Conservation (phyloP, 1,140 invertebrate species). For the Rhagoletis zephyria region DNA sequence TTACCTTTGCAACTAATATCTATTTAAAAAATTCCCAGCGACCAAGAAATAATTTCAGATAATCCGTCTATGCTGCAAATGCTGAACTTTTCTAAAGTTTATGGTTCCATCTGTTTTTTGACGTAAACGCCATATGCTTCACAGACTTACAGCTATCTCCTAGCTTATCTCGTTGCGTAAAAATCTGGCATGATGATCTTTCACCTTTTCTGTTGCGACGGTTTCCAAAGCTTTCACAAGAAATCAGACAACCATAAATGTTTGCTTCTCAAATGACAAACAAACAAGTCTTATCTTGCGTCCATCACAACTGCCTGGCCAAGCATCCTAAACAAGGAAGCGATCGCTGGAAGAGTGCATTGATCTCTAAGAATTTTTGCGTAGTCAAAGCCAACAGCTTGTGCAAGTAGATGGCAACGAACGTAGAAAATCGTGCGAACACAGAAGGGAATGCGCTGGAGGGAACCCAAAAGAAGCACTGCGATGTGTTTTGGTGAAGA, state of each 20-base stretch:
- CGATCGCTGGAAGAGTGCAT: background rate
- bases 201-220: background rate
- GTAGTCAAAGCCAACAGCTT: background rate
- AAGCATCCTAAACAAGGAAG: constrained; percentile 31
- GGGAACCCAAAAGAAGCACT: background rate
- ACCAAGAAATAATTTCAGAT: no score
- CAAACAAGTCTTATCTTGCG: background rate
- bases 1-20: no score
- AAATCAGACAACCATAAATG: background rate
- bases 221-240: no score
- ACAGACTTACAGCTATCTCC: background rate
- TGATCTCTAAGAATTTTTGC: background rate
- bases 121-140: background rate
- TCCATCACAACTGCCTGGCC: background rate
- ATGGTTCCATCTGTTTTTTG: no score
- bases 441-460: background rate
- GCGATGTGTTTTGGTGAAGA: background rate
- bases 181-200: background rate
- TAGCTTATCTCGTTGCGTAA: background rate
- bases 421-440: background rate
- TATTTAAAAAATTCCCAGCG: no score
- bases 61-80: no score
- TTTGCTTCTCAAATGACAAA: constrained; percentile 6
- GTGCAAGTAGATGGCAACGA: background rate
- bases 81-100: no score